phyloP scores from a whole-genome alignment of 2,888 invertebrate genomes.

The Oxycera nigricornis region DNA sequence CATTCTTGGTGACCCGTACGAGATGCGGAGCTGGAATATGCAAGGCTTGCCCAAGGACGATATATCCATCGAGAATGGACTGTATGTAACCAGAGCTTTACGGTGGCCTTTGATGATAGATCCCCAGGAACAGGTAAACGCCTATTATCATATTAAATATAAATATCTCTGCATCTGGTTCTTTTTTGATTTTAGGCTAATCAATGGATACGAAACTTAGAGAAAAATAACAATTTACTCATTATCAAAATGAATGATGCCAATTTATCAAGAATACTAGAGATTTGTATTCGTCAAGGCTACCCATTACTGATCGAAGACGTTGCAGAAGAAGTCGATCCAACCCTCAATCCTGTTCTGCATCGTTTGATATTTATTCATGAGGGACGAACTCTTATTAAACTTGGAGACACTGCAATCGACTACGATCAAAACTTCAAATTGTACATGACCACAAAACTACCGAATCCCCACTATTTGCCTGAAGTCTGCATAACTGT shows the following conservation, averaged over 20 bases:
- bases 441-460: slow-evolving; percentile 89
- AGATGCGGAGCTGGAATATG: slow-evolving; percentile 89
- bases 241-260: slow-evolving; percentile 82
- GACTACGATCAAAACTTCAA: slow-evolving; percentile 87
- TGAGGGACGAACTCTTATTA: slow-evolving; percentile 82
- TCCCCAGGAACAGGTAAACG: slow-evolving; percentile 90
- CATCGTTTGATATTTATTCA: slow-evolving; percentile 76
- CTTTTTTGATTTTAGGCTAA: slow-evolving; percentile 70
- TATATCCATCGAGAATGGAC: slow-evolving; percentile 91
- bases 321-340: slow-evolving; percentile 86
- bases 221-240: slow-evolving; percentile 74
- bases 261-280: slow-evolving; percentile 77
- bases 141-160: too few relatives aligned
- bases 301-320: slow-evolving; percentile 88
- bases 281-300: slow-evolving; percentile 80
- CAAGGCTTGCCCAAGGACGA: slow-evolving; percentile 86
- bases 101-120: slow-evolving; percentile 94
- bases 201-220: slow-evolving; percentile 91
- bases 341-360: slow-evolving; percentile 82
- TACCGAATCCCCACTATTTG: slow-evolving; percentile 91
- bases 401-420: slow-evolving; percentile 86
- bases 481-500: slow-evolving; percentile 94
- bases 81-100: slow-evolving; percentile 82
- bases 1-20: slow-evolving; percentile 82
- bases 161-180: too few relatives aligned